A percentile compares a stretch with the other conserved stretches of the same genome.
These are phyloP conservation scores for Drosophila pseudoananassae DNA, from an alignment of 1,140 invertebrate species.

Conservation along the genomic window DNA sequence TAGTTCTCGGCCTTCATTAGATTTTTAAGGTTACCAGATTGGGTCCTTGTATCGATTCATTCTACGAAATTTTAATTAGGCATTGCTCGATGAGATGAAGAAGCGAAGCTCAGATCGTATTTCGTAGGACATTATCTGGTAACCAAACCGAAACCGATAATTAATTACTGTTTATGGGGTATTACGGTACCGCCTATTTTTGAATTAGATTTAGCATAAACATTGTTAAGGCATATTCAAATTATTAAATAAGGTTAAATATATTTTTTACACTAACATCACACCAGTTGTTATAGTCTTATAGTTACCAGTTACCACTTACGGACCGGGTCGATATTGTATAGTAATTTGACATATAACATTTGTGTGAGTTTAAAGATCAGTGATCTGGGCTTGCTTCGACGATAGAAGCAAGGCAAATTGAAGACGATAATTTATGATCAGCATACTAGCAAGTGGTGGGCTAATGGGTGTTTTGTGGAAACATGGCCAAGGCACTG, in stretches of 20 bases:
- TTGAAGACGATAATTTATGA: background rate
- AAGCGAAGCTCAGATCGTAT: no score
- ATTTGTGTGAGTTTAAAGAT: background rate
- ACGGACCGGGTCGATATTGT: no score
- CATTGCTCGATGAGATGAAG: no score
- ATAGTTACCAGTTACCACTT: background rate
- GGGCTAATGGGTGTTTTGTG: slow-evolving; percentile 48
- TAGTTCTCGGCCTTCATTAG: no score
- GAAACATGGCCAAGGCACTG: slow-evolving; percentile 65
- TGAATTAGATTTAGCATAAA: background rate
- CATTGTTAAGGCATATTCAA: background rate
- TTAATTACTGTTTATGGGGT: no score
- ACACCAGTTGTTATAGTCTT: background rate
- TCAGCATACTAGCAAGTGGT: slow-evolving; percentile 4
- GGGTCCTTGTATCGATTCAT: no score
- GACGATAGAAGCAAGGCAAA: background rate
- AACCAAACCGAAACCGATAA: no score
- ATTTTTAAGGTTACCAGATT: no score
- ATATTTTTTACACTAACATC: background rate
- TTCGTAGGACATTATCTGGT: no score
- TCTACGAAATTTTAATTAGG: no score
- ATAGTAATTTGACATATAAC: background rate
- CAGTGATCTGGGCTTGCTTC: background rate
- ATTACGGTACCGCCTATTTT: background rate
- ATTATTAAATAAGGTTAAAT: background rate